Evolutionary conservation across 53 echinoderm and acorn worm species (phyloP), one percentile per base, ranked within the genome.

Genomic region (Echinometra lucunter): DNA sequence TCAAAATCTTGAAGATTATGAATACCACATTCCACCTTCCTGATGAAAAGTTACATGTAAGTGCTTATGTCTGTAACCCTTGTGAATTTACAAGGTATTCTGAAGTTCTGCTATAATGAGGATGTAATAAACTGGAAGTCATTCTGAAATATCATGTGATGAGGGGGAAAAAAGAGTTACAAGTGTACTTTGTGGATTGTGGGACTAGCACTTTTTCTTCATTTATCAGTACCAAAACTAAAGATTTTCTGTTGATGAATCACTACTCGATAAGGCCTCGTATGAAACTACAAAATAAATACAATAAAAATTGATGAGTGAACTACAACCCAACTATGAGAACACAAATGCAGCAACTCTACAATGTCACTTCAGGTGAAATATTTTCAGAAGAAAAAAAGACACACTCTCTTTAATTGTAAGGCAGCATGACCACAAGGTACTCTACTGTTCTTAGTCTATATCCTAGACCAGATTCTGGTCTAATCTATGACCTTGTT

Each of bases 381-480:
- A 49, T 44, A 81, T 49, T 85, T 45, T n/a, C 53, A 45, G 49
- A 85, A 85, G 42, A 28, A 53, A 85, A 83, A 85, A 47, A 85
- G 49, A 85, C 58, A 88, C 88, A 89, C 89, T 89, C 89, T 89
- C 89, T 60, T 88, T 15, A 28, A 78, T 55, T 53, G 49, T 88
- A 88, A 88, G 88, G 88, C 88, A 88, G 88, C 88, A 88, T 88
- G 55, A 88, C 88, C 89, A 89, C 57, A 89, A 89, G 89, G 89
- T 89, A 89, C 47, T 85, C 85, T 85, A 85, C 21, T 12, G 85
- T n/a, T 85, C 85, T 30, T n/a, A 85, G 85, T 11, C 85, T 85
- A 47, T 25, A n/a, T 23, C 30, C 34, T 81, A 23, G 44, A 17
- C 85, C 13, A 49, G 45, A 17, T 82, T 23, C n/a, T 82, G 82